Percentiles rank a stretch among this genome's conserved stretches.
These are phyloP conservation scores for Podiceps cristatus DNA, from an alignment of 2,113 vertebrate species.

Conservation along the genomic window DNA sequence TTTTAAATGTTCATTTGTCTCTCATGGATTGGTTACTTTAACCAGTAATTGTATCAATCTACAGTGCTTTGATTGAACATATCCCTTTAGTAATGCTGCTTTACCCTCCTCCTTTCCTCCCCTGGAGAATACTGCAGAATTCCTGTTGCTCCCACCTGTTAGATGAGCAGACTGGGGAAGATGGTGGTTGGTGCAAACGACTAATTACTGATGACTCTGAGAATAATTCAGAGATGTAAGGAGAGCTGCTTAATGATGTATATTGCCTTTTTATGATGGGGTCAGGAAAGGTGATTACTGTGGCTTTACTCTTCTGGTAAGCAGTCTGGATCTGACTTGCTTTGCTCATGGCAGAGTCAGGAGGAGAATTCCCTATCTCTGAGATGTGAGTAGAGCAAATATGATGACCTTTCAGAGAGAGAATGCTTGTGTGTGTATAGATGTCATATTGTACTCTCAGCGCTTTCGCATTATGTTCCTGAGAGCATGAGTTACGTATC, in stretches of 20 bases:
- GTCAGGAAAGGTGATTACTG: not conserved
- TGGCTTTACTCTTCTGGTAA: not conserved
- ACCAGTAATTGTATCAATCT: not conserved
- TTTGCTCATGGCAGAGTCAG: not conserved
- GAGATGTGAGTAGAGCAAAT: constrained; percentile 20
- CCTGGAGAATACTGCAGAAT: not conserved
- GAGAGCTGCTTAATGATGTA: not conserved
- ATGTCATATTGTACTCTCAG: not conserved
- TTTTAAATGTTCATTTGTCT: not conserved
- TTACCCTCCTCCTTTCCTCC: not conserved
- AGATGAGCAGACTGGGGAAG: not conserved
- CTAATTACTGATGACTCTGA: not conserved
- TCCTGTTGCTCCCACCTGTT: not conserved
- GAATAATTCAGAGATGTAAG: not conserved
- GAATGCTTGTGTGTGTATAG: not conserved
- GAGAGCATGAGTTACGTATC: not conserved
- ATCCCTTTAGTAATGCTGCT: not conserved
- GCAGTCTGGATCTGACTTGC: not conserved
- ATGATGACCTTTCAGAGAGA: constrained; percentile 18
- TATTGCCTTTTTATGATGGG: not conserved
- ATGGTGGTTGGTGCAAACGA: not conserved
- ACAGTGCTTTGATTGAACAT: not conserved
- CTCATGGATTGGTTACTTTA: not conserved
- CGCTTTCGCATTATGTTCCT: not conserved
- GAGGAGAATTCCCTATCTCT: not conserved